Evolutionary conservation across 2,797 vertebrate species (phyloP), one percentile per base, ranked within the genome.

Genomic region (Gephyroberyx darwinii): DNA sequence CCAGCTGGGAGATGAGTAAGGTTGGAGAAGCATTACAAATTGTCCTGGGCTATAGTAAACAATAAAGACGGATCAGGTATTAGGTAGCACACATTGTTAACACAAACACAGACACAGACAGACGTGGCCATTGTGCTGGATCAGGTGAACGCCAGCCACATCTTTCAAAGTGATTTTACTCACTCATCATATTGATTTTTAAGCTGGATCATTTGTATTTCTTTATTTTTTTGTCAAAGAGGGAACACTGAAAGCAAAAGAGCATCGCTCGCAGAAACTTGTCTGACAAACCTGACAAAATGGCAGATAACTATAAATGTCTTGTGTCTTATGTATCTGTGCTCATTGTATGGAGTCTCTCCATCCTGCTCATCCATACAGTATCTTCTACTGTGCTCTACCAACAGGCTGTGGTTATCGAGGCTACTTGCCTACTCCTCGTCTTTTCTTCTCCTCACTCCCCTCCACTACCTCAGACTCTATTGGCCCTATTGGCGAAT

Each of bases 1-100:
- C 39, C 92, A 93, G 91, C 92, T 93, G 92, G 63, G 51, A 75
- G 81, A 84, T 74, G 56, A 78, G 78, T 86, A 85, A 77, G 69
- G 75, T 61, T 64, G 43, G 56, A 82, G 78, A 75, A 71, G 66
- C 59, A 61, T 74, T 78, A 56, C 79, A 86, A 66, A 89, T 78
- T 85, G 31, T 79, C 61, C 60, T 26, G 14, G 71, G 77, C 83
- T 80, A 88, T 71, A 59, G 85, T 86, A 80, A 90, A 91, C 88
- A 90, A 76, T 71, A 52, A 78, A 80, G 82, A 74, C 72, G 65
- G 72, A 77, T 78, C 41, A 17, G 63, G 61, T 73, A 64, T 75
- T 67, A 84, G 74, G 78, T 69, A 65, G 78, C 79, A 66, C 75
- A 84, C 77, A 78, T 65, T 61, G 69, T 67, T 73, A 75, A 83